A percentile compares a stretch with the other conserved stretches of the same genome.
phyloP scores from a whole-genome alignment of 1,140 invertebrate genomes.

The Penaeus japonicus region DNA sequence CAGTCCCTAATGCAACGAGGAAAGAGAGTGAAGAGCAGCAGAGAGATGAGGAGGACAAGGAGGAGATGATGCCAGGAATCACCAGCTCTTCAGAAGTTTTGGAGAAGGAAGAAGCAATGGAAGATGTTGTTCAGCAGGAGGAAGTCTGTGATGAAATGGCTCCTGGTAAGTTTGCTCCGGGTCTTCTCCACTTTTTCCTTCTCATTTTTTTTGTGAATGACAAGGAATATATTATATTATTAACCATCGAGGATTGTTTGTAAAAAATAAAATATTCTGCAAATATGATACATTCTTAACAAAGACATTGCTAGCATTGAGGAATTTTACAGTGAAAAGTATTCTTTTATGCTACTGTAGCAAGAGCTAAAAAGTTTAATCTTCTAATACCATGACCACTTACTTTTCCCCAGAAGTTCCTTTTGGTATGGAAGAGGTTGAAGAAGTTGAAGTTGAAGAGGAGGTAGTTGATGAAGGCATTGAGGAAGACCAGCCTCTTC shows the following conservation, averaged over 20 bases:
- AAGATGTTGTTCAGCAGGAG: slow-evolving; percentile 2
- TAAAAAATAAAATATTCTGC: too few relatives aligned
- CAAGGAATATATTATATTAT: too few relatives aligned
- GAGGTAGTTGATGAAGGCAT: slow-evolving; percentile 34
- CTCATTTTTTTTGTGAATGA: too few relatives aligned
- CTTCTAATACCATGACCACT: not conserved
- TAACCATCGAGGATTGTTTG: too few relatives aligned
- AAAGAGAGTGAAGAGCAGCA: slow-evolving; percentile 42
- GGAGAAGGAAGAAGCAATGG: not conserved
- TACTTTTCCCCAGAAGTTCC: slow-evolving; percentile 14
- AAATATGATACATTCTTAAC: too few relatives aligned
- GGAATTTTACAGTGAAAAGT: too few relatives aligned
- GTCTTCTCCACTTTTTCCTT: too few relatives aligned
- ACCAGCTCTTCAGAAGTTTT: not conserved
- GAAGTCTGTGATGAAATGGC: too few relatives aligned
- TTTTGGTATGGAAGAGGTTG: slow-evolving; percentile 22
- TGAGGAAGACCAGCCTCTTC: slow-evolving; percentile 15
- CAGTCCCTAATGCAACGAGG: slow-evolving; percentile 45
- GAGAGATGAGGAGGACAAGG: slow-evolving; percentile 10
- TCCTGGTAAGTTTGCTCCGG: too few relatives aligned
- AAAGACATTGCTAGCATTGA: too few relatives aligned
- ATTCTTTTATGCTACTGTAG: too few relatives aligned
- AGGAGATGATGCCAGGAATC: not conserved
- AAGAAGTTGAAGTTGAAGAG: slow-evolving; percentile 38
- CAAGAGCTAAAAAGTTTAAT: too few relatives aligned